Conservation (phyloP, 2,113 vertebrate genomes). For the Alouatta palliata region DNA sequence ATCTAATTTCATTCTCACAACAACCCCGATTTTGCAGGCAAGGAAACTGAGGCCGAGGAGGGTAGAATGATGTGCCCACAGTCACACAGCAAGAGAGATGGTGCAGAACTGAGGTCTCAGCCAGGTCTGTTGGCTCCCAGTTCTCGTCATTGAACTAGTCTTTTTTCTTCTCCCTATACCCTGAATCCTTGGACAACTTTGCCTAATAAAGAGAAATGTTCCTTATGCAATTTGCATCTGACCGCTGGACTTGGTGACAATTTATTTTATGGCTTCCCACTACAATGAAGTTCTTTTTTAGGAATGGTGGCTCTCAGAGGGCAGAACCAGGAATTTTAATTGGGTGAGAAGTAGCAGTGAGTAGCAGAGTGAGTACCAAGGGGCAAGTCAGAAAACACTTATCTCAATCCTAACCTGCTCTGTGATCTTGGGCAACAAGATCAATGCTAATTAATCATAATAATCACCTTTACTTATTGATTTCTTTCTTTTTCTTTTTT, state of each 20-base stretch:
- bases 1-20: neutral
- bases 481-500: neutral
- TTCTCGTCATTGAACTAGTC: neutral
- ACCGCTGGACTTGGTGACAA: conserved; percentile 40
- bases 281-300: conserved; percentile 54
- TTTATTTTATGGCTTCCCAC: conserved; percentile 64
- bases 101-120: no score
- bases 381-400: neutral
- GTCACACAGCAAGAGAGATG: neutral
- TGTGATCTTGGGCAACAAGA: neutral
- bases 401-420: neutral
- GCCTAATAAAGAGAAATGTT: conserved; percentile 40
- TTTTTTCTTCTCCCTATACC: neutral
- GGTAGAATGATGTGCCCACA: rapidly evolving
- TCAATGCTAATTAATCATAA: neutral
- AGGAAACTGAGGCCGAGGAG: neutral
- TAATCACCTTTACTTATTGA: neutral
- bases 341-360: neutral
- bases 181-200: neutral
- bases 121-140: neutral
- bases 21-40: neutral
- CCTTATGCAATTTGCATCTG: conserved; percentile 27
- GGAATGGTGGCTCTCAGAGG: conserved; percentile 5
- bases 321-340: conserved; percentile 63
- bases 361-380: neutral